Evolutionary conservation across 2,113 vertebrate genomes (phyloP).

Genomic region (Mionectes macconnelli): DNA sequence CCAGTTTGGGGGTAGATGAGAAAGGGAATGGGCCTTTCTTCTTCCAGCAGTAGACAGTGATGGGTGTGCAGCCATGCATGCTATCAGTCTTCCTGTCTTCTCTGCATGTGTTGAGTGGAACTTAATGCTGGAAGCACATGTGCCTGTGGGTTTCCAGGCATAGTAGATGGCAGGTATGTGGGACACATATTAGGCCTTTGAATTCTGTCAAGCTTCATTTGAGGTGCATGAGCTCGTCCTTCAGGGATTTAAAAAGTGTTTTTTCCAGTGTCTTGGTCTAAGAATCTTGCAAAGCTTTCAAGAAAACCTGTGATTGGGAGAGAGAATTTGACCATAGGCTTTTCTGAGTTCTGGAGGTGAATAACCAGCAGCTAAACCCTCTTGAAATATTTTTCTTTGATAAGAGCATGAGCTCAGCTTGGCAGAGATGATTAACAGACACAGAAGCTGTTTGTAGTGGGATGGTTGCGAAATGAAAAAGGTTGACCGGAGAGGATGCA

Average conservation of each 20-base stretch:
- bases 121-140: not conserved
- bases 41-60: not conserved
- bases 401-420: not conserved
- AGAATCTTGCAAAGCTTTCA: not conserved
- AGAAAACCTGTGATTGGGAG: not conserved
- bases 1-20: not conserved
- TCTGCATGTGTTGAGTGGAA: not conserved
- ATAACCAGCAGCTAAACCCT: not conserved
- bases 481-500: not conserved
- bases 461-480: not conserved
- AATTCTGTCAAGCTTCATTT: not conserved
- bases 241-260: not conserved
- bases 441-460: not conserved
- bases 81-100: not conserved
- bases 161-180: fast-evolving
- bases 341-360: not conserved
- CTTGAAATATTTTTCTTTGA: not conserved
- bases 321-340: not conserved
- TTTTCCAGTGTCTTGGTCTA: not conserved
- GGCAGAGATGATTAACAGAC: not conserved
- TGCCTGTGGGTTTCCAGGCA: not conserved
- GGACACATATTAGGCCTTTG: fast-evolving
- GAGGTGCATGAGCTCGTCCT: not conserved
- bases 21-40: not conserved
- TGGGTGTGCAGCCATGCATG: not conserved